Percentiles rank a stretch among this genome's conserved stretches.
phyloP scores from a whole-genome alignment of 1,140 invertebrate species.

The Popillia japonica region DNA sequence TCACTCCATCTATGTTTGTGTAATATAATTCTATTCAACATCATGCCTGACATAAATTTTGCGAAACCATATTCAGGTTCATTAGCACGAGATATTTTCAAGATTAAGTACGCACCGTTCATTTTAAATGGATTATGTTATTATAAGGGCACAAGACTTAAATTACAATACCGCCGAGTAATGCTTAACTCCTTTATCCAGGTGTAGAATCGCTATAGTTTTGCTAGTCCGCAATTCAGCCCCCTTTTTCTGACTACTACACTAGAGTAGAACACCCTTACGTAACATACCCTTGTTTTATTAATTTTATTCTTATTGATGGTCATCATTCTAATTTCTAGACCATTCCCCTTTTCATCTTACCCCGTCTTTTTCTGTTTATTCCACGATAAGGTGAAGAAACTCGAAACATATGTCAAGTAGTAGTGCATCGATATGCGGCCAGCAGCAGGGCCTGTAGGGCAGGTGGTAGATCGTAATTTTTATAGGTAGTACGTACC shows the following conservation, averaged over 20 bases:
- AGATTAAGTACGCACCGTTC: slow-evolving; percentile 20
- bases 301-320: slow-evolving; percentile 42
- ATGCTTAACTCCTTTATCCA: slow-evolving; percentile 27
- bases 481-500: slow-evolving; percentile 30
- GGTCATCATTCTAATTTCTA: slow-evolving; percentile 26
- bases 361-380: slow-evolving; percentile 9
- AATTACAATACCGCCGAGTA: slow-evolving; percentile 26
- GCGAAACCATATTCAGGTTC: background rate
- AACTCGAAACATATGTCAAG: slow-evolving; percentile 44
- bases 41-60: background rate
- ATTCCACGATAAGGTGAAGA: slow-evolving; percentile 42
- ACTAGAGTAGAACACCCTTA: background rate
- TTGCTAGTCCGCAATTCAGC: background rate
- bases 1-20: background rate
- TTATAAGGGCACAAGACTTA: slow-evolving; percentile 8
- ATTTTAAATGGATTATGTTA: slow-evolving; percentile 35
- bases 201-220: slow-evolving; percentile 15
- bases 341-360: background rate
- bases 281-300: slow-evolving; percentile 24
- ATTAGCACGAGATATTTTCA: background rate
- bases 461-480: slow-evolving; percentile 40
- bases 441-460: slow-evolving; percentile 27
- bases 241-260: background rate
- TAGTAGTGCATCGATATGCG: slow-evolving; percentile 40
- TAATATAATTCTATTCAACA: background rate